These are phyloP conservation scores for Dinocampus coccinellae DNA, from an alignment of 2,888 invertebrate species.

Conservation along the genomic window DNA sequence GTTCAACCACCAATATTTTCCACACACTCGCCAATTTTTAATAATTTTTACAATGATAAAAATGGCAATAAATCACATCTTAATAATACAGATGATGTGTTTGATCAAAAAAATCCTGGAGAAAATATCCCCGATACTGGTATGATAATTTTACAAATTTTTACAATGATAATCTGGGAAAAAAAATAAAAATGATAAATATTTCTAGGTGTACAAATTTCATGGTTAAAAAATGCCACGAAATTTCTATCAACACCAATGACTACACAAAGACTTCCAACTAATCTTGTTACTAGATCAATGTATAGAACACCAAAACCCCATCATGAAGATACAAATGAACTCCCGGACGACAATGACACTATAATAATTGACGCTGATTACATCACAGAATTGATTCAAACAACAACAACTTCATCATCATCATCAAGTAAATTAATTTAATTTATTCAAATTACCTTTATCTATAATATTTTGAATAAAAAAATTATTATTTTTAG, in stretches of 20 bases:
- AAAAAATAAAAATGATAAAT: constrained; percentile 29
- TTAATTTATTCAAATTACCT: not conserved
- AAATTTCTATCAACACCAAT: constrained; percentile 54
- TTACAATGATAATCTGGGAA: constrained; percentile 26
- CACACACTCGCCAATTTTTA: constrained; percentile 5
- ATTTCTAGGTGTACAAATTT: constrained; percentile 63
- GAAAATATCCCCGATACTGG: constrained; percentile 47
- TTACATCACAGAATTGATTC: constrained; percentile 50
- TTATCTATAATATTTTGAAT: not conserved
- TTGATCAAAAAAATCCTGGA: constrained; percentile 45
- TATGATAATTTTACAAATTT: constrained; percentile 14
- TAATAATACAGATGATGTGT: constrained; percentile 55
- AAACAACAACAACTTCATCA: constrained; percentile 49
- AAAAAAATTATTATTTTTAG: constrained; percentile 37
- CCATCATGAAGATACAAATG: constrained; percentile 50
- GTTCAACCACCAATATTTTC: constrained; percentile 60
- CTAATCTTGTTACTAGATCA: constrained; percentile 57
- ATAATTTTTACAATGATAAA: constrained; percentile 3
- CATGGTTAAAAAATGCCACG: constrained; percentile 64
- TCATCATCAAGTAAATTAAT: constrained; percentile 36
- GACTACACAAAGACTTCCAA: constrained; percentile 51
- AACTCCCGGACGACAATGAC: constrained; percentile 58
- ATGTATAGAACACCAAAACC: constrained; percentile 48
- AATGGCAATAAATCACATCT: constrained; percentile 11
- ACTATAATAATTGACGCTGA: constrained; percentile 62